Evolutionary conservation across 2,113 vertebrate genomes (phyloP).

Genomic region (Macquaria australasica): DNA sequence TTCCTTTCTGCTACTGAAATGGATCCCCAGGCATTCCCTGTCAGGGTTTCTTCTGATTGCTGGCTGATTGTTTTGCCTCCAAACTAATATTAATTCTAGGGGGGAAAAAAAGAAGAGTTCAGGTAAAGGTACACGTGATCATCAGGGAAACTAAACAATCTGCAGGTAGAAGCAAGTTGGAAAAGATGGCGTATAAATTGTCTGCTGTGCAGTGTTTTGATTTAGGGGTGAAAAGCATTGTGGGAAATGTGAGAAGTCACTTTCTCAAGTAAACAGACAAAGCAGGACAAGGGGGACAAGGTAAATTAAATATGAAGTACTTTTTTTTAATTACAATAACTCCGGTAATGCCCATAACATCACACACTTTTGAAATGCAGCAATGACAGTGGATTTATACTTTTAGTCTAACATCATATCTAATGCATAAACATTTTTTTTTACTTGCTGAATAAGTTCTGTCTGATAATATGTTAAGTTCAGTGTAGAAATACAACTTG

Average conservation of each 20-base stretch:
- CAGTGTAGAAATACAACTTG: no score
- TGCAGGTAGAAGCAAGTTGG: neutral
- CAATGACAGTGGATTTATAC: neutral
- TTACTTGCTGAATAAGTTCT: neutral
- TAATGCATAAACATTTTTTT: neutral
- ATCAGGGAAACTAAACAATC: neutral
- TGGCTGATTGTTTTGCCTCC: neutral
- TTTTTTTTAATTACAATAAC: neutral
- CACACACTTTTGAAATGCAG: neutral
- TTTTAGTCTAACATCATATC: neutral
- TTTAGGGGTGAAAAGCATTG: neutral
- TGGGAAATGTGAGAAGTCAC: slow-evolving; percentile 2
- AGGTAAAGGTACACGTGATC: neutral
- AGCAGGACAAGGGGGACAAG: neutral
- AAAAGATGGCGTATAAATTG: neutral
- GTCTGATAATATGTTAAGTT: neutral
- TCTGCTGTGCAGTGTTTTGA: neutral
- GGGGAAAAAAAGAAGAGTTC: neutral
- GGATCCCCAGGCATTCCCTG: neutral
- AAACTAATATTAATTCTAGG: neutral
- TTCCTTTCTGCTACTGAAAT: neutral
- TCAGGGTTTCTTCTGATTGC: neutral
- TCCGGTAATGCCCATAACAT: neutral
- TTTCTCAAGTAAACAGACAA: neutral
- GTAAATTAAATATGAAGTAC: neutral